phyloP scores from a whole-genome alignment of 2,888 invertebrate genomes.

The Drosophila quinaria region DNA sequence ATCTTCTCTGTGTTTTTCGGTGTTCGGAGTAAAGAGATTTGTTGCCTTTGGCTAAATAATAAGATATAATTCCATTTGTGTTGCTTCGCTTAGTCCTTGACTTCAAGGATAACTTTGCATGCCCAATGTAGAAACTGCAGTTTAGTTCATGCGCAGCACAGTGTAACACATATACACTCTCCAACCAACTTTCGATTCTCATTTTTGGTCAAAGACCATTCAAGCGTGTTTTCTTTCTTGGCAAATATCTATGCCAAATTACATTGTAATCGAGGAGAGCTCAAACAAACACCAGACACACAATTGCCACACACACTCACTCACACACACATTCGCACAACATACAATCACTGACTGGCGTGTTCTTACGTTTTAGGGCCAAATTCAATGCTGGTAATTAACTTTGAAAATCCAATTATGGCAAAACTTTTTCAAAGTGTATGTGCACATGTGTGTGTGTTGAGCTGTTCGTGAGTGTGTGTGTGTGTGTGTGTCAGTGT shows the following conservation, averaged over 20 bases:
- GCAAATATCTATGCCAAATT: conserved; percentile 72
- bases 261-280: conserved; percentile 65
- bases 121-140: conserved; percentile 1
- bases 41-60: conserved; percentile 52
- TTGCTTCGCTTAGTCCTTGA: conserved; percentile 19
- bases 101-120: conserved; percentile 24
- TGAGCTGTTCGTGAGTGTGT: not conserved
- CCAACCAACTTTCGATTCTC: not conserved
- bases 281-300: conserved; percentile 34
- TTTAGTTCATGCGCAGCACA: not conserved
- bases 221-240: conserved; percentile 13
- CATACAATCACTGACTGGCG: conserved; percentile 31
- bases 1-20: conserved; percentile 48
- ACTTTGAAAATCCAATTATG: conserved; percentile 84
- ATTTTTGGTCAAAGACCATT: conserved; percentile 39
- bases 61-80: conserved; percentile 54
- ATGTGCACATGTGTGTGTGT: conserved; percentile 21
- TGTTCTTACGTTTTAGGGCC: conserved; percentile 73
- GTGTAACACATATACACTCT: not conserved
- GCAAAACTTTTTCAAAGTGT: conserved; percentile 79
- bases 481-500: conserved; percentile 24
- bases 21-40: conserved; percentile 41
- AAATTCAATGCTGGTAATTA: conserved; percentile 83
- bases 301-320: conserved; percentile 2
- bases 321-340: not conserved